Evolutionary conservation across 1,140 invertebrate genomes (phyloP), one percentile per base, ranked within the genome.

Genomic region (Capitella teleta): DNA sequence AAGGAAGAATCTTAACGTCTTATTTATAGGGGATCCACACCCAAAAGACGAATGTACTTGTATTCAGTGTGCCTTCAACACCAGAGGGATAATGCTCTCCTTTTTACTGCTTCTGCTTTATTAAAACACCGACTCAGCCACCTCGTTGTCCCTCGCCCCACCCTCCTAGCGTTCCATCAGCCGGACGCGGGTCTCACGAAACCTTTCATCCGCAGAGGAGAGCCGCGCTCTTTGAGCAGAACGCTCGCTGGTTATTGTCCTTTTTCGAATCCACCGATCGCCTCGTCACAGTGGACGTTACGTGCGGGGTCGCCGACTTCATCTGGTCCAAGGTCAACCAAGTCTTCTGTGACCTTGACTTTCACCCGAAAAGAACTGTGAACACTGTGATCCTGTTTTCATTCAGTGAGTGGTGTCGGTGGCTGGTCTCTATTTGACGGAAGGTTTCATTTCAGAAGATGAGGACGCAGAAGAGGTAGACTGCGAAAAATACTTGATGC

Each of bases 331-430:
- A 55, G 42, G 51, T 64, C 1, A 58, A 57, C 51, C 55, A 63
- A 30, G 48, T 66, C 30, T 58, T 66, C 48, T 42, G 51, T 23
- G 51, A 60, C 6, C 48, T 64, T 25, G 19, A 59, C 26, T 50
- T 63, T 18, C 40, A 49, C 19, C 61, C 52, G 24, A 28, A 26
- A 18, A 49, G 48, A 32, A 52, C 54, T 28, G 52, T 58, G 28
- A 58, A 63, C 47, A 58, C 60, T 43, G 60, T 64, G 2, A 48
- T 66, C 6, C 44, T 64, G 6, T 64, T 64, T 55, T 44, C 54
- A 38, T 66, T 64, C 55, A 58, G 62, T 63, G 49, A 61, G 61
- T 55, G 12, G 36, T 24, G 25, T 10, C 25, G 8, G 38, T 40
- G 4, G 21, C 4, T 37, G 36, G 16, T 12, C 5, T 38, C 16